Evolutionary conservation across 2,113 vertebrate species (phyloP), one percentile per base, ranked within the genome.

Genomic region (Sminthopsis crassicaudata): DNA sequence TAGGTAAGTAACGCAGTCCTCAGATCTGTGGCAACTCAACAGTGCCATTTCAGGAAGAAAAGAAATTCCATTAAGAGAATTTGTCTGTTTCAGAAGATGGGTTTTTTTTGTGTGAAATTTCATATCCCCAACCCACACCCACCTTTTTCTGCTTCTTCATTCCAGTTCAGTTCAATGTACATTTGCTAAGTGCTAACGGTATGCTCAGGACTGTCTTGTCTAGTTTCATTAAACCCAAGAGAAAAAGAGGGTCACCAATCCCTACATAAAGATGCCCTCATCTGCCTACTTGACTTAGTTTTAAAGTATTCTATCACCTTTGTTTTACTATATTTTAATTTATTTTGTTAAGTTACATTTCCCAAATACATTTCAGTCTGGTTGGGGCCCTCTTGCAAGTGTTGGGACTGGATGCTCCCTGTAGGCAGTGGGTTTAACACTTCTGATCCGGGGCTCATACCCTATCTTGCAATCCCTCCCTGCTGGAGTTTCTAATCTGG

Each of bases 131-230:
- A 27, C 89, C 89, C 36, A 27, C 3, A 3, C 26, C 53, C 55
- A 96, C 36, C 89, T 42, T 92, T 3, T n/a, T 9, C 26, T 92
- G 3, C 23, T 48, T 91, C 55, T 89, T 7, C 36, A 54, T 16
- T 89, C 91, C 53, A 88, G 54, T 94, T 94, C 12, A 88, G 50
- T 89, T 92, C 55, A 51, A 51, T 14, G 54, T 84, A 19, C 52
- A 52, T 91, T 14, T 36, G 91, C 46, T 24, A 3, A 30, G 8
- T 60, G 2, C 12, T 42, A 30, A 92, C 0, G 51, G 36, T 90
- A 42, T 88, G 7, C 46, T 90, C 90, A 91, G 48, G 52, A 57
- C 4, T 14, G 8, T 54, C 36, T 76, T 36, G 67, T 3, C 5
- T 0, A 76, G 14, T 76, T 14, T 11, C n/a, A 36, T 76, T 6